Base-by-base conservation (phyloP, 1,140 invertebrate species). In the Drosophila albomicans region DNA sequence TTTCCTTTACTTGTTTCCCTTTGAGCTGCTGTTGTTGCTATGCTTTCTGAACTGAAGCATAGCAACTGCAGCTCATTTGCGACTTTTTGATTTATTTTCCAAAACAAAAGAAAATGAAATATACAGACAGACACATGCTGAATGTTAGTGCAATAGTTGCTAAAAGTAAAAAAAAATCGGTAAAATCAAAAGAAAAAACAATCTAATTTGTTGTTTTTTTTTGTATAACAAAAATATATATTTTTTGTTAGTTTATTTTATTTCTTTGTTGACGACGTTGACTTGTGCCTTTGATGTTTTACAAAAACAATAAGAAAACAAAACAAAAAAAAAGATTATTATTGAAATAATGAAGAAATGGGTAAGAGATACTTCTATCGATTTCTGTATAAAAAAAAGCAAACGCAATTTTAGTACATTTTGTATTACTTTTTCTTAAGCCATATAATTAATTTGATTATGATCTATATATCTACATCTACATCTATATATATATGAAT, bases 271-370 rank as follows among this genome's bases (percentile, higher is more conserved):
- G 73, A 84, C 64, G 73, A 92, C 79, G 91, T 92, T 92, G 89
- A 92, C 91, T 92, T 92, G 91, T 92, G 91, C 91, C 91, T 92
- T 92, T 92, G 91, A 82, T 79, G 85, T 89, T 89, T 75, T 80
- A 82, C 35, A 71, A 75, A 75, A 75, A 75, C 54, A 43, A 51
- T 48, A 76, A 78, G 64, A 65, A 38, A 43, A 54, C 25, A 78
- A 63, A 72, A 58, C 20, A 78, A 62, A 49, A 65, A 30, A 56
- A 49, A 67, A 56, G 32, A 65, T 49, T 68, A 62, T 43, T 35
- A 75, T 25, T 25, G 20, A 25, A 25, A 25, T 63, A 28, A 8
- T 38, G 35, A 38, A 35, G 16, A 56, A 52, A 68, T 61, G 54
- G 51, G 13, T 71, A 62, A 61, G 65, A 74, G 62, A 69, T 61